Conservation (phyloP, 2,797 vertebrate genomes). For the Poeciliopsis presidionis region DNA sequence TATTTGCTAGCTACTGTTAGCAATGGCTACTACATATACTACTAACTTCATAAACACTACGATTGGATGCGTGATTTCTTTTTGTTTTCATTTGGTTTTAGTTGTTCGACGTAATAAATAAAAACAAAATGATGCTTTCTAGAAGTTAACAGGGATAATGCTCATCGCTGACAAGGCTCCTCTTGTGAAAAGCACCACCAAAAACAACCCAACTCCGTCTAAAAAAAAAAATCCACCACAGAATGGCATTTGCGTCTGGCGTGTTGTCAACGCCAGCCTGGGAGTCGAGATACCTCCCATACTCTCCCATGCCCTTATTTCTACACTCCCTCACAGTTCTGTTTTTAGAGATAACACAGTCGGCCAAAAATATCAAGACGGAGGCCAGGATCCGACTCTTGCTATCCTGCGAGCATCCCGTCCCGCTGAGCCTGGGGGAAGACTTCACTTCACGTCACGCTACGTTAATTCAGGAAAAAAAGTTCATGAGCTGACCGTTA, state of each 20-base stretch:
- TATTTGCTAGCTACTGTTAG: too few relatives aligned
- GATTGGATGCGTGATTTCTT: background rate
- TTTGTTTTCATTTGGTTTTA: background rate
- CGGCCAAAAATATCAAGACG: conserved; percentile 53
- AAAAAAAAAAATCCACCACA: conserved; percentile 8
- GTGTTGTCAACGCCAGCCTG: conserved; percentile 52
- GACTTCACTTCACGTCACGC: conserved; percentile 41
- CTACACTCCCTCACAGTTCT: conserved; percentile 53
- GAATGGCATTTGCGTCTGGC: conserved; percentile 64
- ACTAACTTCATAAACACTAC: background rate
- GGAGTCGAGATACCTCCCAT: conserved; percentile 57
- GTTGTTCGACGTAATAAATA: background rate
- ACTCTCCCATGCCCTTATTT: conserved; percentile 68
- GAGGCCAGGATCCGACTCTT: conserved; percentile 29
- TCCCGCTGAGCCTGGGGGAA: conserved; percentile 25
- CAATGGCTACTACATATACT: background rate
- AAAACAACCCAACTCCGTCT: background rate
- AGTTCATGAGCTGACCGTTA: conserved; percentile 20
- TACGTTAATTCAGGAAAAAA: conserved; percentile 24
- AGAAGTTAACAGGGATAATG: conserved; percentile 1
- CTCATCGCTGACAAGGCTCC: conserved; percentile 24
- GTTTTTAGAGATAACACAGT: conserved; percentile 71
- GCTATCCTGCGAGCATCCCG: conserved; percentile 23
- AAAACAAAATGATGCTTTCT: background rate
- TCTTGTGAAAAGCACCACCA: conserved; percentile 40